phyloP scores from a whole-genome alignment of 2,113 vertebrate genomes.

The Paradisaea rubra region DNA sequence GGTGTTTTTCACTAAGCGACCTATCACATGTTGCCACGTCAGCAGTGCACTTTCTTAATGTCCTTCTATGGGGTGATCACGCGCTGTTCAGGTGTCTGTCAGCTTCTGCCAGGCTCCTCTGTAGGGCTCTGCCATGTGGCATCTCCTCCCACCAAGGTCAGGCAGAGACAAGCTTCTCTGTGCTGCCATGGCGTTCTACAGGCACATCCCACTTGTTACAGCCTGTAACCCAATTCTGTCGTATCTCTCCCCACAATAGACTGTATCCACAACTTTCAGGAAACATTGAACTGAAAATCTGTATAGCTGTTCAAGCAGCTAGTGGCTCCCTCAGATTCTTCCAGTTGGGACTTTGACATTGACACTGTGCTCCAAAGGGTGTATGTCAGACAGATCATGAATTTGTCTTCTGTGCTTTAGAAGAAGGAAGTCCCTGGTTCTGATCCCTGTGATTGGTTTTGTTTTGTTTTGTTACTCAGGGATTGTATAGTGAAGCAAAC shows the following conservation, averaged over 20 bases:
- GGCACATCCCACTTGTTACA: too few species aligned
- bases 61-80: neutral
- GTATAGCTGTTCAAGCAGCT: neutral
- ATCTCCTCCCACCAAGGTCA: too few species aligned
- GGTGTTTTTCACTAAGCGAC: neutral
- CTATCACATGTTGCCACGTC: accelerated
- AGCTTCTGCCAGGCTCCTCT: neutral
- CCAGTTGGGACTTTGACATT: neutral
- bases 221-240: too few species aligned
- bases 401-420: neutral
- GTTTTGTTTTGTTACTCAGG: neutral
- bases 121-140: too few species aligned
- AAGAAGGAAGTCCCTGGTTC: neutral
- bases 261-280: too few species aligned
- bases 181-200: too few species aligned
- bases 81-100: neutral
- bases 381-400: neutral
- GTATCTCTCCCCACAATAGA: too few species aligned
- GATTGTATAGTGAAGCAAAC: neutral
- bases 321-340: neutral
- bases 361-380: neutral
- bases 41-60: neutral
- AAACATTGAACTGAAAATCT: neutral
- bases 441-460: neutral
- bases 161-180: too few species aligned